Base-by-base conservation (phyloP, 2,113 vertebrate genomes). In the Melierax canorus region DNA sequence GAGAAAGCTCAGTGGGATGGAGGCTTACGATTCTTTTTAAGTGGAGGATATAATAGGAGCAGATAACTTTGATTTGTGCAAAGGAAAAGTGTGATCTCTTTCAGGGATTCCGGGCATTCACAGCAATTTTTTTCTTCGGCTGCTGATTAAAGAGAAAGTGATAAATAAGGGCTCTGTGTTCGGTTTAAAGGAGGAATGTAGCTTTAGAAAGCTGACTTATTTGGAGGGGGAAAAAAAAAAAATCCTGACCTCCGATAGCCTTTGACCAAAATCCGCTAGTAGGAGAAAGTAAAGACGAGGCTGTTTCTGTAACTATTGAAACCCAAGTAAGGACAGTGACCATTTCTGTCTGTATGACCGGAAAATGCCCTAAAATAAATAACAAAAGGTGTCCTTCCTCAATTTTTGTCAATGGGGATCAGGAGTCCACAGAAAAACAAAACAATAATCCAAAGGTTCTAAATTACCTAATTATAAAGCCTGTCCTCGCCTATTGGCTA, bases 51-150 rank as follows among this genome's bases (percentile, higher is more conserved):
- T 60, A 90, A 88, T 72, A 77, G 75, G 62, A 89, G 50, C 82
- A 93, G 94, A 73, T 97, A 96, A 95, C 85, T 96, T 93, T 89
- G 79, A 96, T 92, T 92, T 89, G 76, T 64, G 77, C 90, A 92
- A 90, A 86, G 81, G 62, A 85, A 73, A 95, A 93, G 88, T 76
- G 85, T 77, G 91, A 91, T 84, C 69, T 83, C 79, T 97, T 93
- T 94, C 64, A 92, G 86, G 91, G 93, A 92, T 92, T 93, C 90
- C 72, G 39, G 79, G 88, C 83, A 90, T 91, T 94, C 83, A 43
- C 39, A 34, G 56, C 64, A 77, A 58, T 8, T 90, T 93, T 93
- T 94, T 66, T 77, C 58, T 94, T 34, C 66, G 89, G 56, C 60
- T 87, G 66, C 78, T 91, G 80, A 86, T 94, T 92, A 92, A 97